Percentiles rank a stretch among this genome's conserved stretches.
phyloP scores from a whole-genome alignment of 2,888 invertebrate genomes.

The Colletes collaris region DNA sequence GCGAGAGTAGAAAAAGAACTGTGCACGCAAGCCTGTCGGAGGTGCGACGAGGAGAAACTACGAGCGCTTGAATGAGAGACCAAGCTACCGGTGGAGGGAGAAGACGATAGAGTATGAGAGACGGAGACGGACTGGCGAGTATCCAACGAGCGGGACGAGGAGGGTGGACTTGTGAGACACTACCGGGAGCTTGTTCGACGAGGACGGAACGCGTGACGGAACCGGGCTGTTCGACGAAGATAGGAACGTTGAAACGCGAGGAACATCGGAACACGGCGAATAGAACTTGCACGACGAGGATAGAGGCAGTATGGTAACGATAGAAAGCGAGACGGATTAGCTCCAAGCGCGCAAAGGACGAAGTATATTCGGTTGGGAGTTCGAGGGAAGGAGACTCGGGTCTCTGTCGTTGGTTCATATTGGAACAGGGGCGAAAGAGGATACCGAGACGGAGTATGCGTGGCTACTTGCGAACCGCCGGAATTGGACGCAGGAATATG shows the following conservation, averaged over 20 bases:
- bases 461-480: constrained; percentile 22
- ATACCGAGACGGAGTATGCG: background rate
- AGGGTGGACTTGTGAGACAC: background rate
- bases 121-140: background rate
- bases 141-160: background rate
- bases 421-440: background rate
- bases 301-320: background rate
- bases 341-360: constrained; percentile 2
- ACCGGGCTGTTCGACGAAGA: background rate
- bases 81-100: background rate
- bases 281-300: background rate
- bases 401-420: constrained; percentile 6
- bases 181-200: background rate
- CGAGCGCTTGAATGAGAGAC: constrained; percentile 21
- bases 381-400: background rate
- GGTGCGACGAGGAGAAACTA: constrained; percentile 9
- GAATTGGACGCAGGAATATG: constrained; percentile 36
- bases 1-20: constrained; percentile 20
- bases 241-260: background rate
- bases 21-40: constrained; percentile 39
- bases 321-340: background rate
- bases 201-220: background rate
- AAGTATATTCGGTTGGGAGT: background rate
- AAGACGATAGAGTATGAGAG: background rate
- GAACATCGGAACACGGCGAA: background rate